Percentiles rank a stretch among this genome's conserved stretches.
Conservation (phyloP, 2,113 vertebrate genomes). For the Etheostoma spectabile region DNA sequence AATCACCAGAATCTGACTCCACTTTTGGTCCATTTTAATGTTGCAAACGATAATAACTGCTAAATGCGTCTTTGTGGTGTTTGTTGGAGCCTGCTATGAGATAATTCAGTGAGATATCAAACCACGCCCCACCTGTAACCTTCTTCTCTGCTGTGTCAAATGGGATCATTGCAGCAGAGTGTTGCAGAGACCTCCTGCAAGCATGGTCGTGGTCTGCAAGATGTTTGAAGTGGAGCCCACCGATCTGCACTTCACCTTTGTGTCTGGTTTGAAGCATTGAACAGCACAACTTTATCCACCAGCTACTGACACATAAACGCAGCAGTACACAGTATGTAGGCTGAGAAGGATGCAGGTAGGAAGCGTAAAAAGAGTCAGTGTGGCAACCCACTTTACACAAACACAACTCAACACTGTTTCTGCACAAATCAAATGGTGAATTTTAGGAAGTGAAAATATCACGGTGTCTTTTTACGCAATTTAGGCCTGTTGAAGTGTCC, state of each 20-base stretch:
- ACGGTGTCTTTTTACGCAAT: not conserved
- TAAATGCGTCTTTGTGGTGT: conserved; percentile 22
- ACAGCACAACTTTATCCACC: not conserved
- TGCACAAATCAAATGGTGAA: conserved; percentile 4
- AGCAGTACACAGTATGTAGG: conserved; percentile 21
- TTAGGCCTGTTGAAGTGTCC: not conserved
- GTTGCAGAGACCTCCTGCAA: conserved; percentile 75
- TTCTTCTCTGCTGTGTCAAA: conserved; percentile 58
- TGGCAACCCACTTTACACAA: not conserved
- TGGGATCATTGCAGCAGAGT: conserved; percentile 67
- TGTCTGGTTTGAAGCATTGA: conserved; percentile 35
- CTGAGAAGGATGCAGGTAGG: not conserved
- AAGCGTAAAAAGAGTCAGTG: not conserved
- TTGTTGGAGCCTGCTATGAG: conserved; percentile 21
- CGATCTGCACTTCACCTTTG: conserved; percentile 32
- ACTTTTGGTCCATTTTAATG: conserved; percentile 64
- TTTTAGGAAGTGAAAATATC: not conserved
- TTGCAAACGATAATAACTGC: conserved; percentile 3
- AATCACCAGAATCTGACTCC: conserved; percentile 60
- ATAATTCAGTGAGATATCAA: conserved; percentile 40
- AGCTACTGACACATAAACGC: conserved; percentile 5
- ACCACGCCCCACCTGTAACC: conserved; percentile 65
- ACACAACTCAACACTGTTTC: not conserved
- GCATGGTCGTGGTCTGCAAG: conserved; percentile 60
- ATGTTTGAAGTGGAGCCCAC: conserved; percentile 66